phyloP scores from a whole-genome alignment of 2,888 invertebrate species.

The Stramonita haemastoma region DNA sequence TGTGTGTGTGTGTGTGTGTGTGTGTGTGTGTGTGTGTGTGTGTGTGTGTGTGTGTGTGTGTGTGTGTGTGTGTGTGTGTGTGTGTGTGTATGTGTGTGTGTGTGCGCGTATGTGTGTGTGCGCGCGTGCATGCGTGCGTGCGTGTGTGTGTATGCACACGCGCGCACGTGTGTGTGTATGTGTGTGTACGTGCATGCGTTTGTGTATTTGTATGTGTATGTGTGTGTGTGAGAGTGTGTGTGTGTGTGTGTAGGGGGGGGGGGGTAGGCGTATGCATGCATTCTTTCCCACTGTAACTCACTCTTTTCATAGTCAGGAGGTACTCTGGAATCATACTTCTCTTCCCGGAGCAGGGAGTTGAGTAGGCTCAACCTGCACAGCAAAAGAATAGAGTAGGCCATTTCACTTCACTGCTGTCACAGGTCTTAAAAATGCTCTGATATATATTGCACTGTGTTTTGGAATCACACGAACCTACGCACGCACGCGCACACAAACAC shows the following conservation, averaged over 20 bases:
- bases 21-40: slow-evolving; percentile 5
- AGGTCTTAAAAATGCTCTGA: not conserved
- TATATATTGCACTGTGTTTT: not conserved
- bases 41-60: slow-evolving; percentile 16
- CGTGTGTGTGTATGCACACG: not conserved
- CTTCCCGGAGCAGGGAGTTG: not conserved
- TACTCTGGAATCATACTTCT: not conserved
- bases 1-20: not conserved
- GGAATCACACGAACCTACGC: not conserved
- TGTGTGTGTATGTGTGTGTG: not conserved
- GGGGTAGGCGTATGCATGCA: not conserved
- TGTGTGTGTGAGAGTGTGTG: not conserved
- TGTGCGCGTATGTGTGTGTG: not conserved
- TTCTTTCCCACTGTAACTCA: not conserved
- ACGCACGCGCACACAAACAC: not conserved
- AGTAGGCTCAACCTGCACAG: not conserved
- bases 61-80: not conserved
- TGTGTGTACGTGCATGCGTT: not conserved
- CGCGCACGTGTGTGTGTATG: not conserved
- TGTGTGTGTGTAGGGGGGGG: not conserved
- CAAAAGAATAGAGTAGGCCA: not conserved
- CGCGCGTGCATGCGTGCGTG: not conserved
- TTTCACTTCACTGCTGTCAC: not conserved
- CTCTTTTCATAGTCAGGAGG: slow-evolving; percentile 9
- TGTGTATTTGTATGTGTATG: not conserved